Base-by-base conservation (phyloP, 2,888 invertebrate species). In the Trichopoda pennipes region DNA sequence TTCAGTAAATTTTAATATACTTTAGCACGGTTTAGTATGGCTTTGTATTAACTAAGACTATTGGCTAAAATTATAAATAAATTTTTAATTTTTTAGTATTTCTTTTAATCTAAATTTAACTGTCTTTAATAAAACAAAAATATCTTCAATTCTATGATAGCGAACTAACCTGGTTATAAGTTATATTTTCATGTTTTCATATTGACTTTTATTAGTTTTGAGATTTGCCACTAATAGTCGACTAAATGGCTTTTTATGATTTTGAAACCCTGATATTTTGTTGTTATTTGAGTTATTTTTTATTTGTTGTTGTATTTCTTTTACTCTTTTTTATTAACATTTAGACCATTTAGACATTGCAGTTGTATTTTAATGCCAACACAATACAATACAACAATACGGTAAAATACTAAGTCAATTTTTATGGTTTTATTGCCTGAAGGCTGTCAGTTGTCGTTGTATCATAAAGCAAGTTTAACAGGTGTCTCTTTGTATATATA, bases 371-470 rank as follows among this genome's bases (percentile, higher is more conserved):
- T 61, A 76, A 80, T 76, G 82, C 70, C 79, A 81, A 77, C 23
- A 77, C 23, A 49, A 79, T 53, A 66, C 53, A 58, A 68, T 60
- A 73, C 66, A 68, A 64, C 66, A 68, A 64, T 51, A 77, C 77
- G 49, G 38, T 42, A 66, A 51, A 63, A 69, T 63, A 88, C 87
- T 89, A 86, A 89, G 89, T 89, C 89, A 89, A 89, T 89, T 88
- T 89, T 89, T 89, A 89, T 89, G 88, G 86, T 80, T 80, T 80
- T 84, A 78, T 80, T 68, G 84, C 84, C 85, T 72, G 72, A 77
- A 78, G 82, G 78, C 63, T 79, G 81, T 75, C 74, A 66, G 47
- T 64, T 69, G 64, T 23, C 72, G 21, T 63, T 66, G 42, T 56
- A 69, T 44, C 64, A 69, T 68, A 75, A 28, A 44, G 53, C 58